Evolutionary conservation across 2,113 vertebrate genomes (phyloP), one percentile per base, ranked within the genome.

Genomic region (Macrotis lagotis): DNA sequence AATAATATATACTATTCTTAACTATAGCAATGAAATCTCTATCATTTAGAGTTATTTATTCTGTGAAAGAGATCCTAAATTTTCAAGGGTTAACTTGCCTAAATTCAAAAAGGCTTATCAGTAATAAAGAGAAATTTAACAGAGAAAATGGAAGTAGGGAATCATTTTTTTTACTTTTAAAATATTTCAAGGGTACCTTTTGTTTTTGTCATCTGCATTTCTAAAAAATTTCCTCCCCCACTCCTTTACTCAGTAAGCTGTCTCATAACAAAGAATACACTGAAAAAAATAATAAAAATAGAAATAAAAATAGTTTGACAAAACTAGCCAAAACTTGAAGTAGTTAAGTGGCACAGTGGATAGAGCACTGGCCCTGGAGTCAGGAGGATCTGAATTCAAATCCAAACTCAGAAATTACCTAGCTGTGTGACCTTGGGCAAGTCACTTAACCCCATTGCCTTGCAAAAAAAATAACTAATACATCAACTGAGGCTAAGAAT

Each of bases 11-110:
- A 53, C 93, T 92, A 83, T 52, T 96, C 49, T 92, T 90, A 92
- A 93, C 88, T 22, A 91, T 0, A 95, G 37, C 66, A 92, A 93
- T 95, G 91, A 96, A 95, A 94, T 22, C 53, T 88, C 91, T 95
- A 94, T 90, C 74, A 50, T 31, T 93, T 55, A 51, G 37, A 51
- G 90, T 96, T 91, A 51, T 89, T 89, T 66, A 88, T 92, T 91
- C 94, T 94, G 51, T 74, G 11, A 59, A 31, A 59, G 26, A 31
- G 8, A 59, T 10, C 26, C 53, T 59, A 31, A 7, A 59, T 59
- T 59, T 14, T 59, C 53, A 28, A 59, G 28, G 26, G 53, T 10
- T 59, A 59, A 59, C 53, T 31, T 28, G 26, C 10, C 26, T 31
- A 59, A 59, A 28, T 31, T 59, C 53, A 59, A 31, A 31, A 59